A percentile compares a stretch with the other conserved stretches of the same genome.
Evolutionary conservation across 2,797 vertebrate species (phyloP).

Genomic region (Typhlichthys eigenmanni): DNA sequence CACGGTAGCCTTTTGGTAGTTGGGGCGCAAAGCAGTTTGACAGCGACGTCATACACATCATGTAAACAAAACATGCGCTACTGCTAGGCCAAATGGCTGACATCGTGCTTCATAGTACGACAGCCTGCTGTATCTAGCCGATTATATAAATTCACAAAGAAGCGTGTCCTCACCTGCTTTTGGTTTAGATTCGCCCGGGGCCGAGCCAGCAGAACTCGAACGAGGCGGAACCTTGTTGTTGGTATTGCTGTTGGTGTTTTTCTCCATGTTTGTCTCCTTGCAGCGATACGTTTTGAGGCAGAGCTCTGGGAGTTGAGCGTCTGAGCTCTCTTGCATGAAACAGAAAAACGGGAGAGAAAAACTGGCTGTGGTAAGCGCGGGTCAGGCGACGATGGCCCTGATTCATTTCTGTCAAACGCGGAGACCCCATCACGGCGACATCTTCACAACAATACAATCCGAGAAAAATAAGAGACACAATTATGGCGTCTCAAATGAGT

Average conservation of each 20-base stretch:
- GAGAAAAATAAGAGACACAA: conserved; percentile 78
- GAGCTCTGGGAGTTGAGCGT: conserved; percentile 81
- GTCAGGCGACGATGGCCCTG: conserved; percentile 86
- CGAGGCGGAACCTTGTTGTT: conserved; percentile 89
- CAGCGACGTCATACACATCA: conserved; percentile 50
- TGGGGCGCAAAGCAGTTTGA: conserved; percentile 18
- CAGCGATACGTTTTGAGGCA: conserved; percentile 72
- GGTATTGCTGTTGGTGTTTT: conserved; percentile 79
- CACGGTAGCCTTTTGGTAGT: too few relatives aligned
- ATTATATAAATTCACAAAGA: neutral
- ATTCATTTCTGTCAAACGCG: conserved; percentile 90
- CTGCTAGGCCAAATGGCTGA: conserved; percentile 54
- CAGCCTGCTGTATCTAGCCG: too few relatives aligned
- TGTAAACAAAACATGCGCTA: conserved; percentile 54
- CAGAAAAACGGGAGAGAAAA: conserved; percentile 61
- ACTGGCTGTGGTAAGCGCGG: conserved; percentile 78
- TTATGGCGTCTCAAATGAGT: conserved; percentile 74
- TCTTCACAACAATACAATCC: conserved; percentile 78
- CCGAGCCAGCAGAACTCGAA: conserved; percentile 86
- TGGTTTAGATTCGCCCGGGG: conserved; percentile 89
- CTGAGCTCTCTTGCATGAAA: conserved; percentile 78
- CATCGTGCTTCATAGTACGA: neutral
- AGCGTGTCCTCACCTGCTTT: conserved; percentile 83
- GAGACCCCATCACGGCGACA: conserved; percentile 97
- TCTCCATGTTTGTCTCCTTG: conserved; percentile 78